phyloP scores from a whole-genome alignment of 2,113 vertebrate genomes.

The Accipiter virgatus region DNA sequence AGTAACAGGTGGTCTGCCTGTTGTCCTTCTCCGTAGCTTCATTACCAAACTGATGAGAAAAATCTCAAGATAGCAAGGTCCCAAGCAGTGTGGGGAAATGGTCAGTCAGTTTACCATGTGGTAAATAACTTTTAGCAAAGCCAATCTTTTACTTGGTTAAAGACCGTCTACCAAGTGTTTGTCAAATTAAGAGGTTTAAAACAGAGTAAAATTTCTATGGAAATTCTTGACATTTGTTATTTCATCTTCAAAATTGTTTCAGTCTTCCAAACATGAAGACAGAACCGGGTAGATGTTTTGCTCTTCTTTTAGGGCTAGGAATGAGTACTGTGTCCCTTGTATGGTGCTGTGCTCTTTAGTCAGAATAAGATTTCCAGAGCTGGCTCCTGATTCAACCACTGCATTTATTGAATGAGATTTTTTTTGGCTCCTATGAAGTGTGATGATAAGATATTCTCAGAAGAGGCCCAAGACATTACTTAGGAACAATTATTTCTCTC shows the following conservation, averaged over 20 bases:
- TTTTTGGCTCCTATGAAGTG: not conserved
- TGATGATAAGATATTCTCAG: not conserved
- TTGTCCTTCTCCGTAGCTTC: not conserved
- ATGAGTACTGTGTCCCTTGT: not conserved
- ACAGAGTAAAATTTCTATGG: not conserved
- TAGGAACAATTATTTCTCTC: not conserved
- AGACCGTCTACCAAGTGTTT: not conserved
- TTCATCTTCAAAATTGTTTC: not conserved
- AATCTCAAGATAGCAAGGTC: not conserved
- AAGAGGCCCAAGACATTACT: not conserved
- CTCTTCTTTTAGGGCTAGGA: not conserved
- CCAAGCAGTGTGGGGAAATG: not conserved
- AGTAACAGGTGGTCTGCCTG: not conserved
- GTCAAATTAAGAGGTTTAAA: not conserved
- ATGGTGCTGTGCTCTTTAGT: not conserved
- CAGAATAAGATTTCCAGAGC: not conserved
- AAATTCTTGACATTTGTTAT: not conserved
- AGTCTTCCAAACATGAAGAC: not conserved
- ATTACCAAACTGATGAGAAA: not conserved
- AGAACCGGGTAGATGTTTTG: not conserved
- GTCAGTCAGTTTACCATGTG: not conserved
- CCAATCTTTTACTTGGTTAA: not conserved
- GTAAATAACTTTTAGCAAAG: not conserved
- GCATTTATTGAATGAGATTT: not conserved
- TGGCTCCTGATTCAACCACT: not conserved